Evolutionary conservation across 1,140 invertebrate genomes (phyloP).

Genomic region (Trichonephila clavipes): DNA sequence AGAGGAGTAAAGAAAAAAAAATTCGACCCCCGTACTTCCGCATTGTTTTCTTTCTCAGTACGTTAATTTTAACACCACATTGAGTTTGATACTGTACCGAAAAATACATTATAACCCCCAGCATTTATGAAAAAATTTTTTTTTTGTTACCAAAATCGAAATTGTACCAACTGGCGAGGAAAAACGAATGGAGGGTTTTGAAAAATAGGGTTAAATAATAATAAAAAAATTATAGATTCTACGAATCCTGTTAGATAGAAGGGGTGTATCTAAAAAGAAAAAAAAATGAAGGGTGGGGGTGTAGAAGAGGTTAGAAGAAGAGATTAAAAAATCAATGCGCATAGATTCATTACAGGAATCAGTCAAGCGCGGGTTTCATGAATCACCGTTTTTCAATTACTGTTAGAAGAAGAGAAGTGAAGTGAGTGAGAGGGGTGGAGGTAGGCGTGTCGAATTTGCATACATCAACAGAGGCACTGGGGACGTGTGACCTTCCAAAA

Average conservation of each 20-base stretch:
- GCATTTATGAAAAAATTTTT: not conserved
- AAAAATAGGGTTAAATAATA: not conserved
- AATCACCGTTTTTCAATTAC: constrained; percentile 72
- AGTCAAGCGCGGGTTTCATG: constrained; percentile 40
- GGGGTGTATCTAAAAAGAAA: not conserved
- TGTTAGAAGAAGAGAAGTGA: constrained; percentile 18
- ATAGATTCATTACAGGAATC: constrained; percentile 65
- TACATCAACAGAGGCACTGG: constrained; percentile 63
- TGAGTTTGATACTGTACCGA: constrained; percentile 28
- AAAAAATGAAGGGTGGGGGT: not conserved
- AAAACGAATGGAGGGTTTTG: constrained; percentile 1
- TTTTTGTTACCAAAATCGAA: constrained; percentile 30
- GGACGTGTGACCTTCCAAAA: constrained; percentile 30
- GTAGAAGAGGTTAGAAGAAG: not conserved
- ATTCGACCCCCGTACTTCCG: not conserved
- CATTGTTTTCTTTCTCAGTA: constrained; percentile 48
- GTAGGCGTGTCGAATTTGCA: constrained; percentile 50
- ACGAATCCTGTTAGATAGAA: not conserved
- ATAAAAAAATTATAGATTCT: constrained; percentile 9
- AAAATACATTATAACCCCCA: constrained; percentile 51
- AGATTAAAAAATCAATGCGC: constrained; percentile 63
- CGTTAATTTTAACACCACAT: constrained; percentile 58
- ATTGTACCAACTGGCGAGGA: constrained; percentile 13
- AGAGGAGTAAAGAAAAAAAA: not conserved
- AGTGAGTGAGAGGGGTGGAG: not conserved